Conservation (phyloP, 2,797 vertebrate species). For the Hephaestus fuliginosus region DNA sequence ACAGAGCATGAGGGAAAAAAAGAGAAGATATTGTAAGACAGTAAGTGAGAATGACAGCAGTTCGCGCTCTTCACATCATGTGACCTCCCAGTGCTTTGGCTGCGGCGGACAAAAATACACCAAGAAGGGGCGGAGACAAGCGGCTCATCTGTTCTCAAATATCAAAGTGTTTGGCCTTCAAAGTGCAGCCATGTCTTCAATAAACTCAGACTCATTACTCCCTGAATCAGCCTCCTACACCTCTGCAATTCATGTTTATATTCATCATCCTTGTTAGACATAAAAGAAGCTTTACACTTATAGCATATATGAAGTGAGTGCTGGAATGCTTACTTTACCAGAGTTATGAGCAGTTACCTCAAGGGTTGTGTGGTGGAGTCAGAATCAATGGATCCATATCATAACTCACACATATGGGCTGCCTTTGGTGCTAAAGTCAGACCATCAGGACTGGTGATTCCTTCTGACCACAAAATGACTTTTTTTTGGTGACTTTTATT, state of each 20-base stretch:
- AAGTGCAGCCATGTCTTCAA: constrained; percentile 70
- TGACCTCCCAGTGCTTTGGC: constrained; percentile 70
- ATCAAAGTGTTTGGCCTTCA: constrained; percentile 80
- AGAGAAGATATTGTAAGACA: constrained; percentile 58
- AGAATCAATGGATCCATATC: constrained; percentile 52
- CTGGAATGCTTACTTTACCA: constrained; percentile 39
- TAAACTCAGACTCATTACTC: constrained; percentile 71
- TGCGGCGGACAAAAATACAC: constrained; percentile 68
- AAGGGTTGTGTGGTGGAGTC: constrained; percentile 11
- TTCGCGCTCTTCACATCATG: constrained; percentile 74
- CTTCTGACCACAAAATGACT: neutral
- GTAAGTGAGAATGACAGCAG: constrained; percentile 84
- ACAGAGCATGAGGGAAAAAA: neutral
- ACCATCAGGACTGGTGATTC: constrained; percentile 9
- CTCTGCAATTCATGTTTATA: constrained; percentile 81
- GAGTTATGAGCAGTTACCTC: constrained; percentile 6
- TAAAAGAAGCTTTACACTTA: constrained; percentile 60
- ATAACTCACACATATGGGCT: constrained; percentile 39
- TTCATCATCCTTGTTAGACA: constrained; percentile 74
- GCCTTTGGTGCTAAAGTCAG: constrained; percentile 16
- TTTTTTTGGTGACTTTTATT: constrained; percentile 34
- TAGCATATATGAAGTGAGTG: constrained; percentile 60
- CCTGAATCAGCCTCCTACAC: constrained; percentile 67
- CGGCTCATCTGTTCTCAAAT: constrained; percentile 60
- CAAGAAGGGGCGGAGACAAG: constrained; percentile 30